Evolutionary conservation across 2,113 vertebrate species (phyloP).

Genomic region (Cololabis saira): DNA sequence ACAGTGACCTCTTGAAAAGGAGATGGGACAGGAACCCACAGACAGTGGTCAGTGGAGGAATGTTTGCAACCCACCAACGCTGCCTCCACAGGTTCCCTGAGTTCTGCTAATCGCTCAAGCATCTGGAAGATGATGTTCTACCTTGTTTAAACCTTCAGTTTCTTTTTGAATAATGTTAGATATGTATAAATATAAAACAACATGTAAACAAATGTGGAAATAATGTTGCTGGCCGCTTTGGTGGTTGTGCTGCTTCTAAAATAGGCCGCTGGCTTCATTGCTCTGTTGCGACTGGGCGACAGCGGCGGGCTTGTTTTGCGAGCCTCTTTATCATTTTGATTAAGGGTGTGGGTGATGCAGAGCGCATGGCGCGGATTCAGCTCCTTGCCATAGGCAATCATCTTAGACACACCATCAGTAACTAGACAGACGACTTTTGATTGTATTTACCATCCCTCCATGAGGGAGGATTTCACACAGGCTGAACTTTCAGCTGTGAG

Average conservation of each 20-base stretch:
- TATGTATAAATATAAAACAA: not conserved
- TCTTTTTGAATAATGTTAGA: too few relatives aligned
- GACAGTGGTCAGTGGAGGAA: not conserved
- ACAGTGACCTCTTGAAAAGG: too few relatives aligned
- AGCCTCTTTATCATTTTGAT: not conserved
- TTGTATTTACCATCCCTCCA: not conserved
- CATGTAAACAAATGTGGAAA: not conserved
- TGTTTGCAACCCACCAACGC: not conserved
- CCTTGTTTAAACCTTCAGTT: not conserved
- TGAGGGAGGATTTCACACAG: not conserved
- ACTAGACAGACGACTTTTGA: not conserved
- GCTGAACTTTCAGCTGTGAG: not conserved
- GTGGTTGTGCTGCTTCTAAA: too few relatives aligned
- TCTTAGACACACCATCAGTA: not conserved
- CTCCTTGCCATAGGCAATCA: too few relatives aligned
- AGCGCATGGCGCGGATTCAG: not conserved
- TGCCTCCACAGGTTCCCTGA: not conserved
- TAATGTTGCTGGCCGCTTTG: not conserved
- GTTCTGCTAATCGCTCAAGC: not conserved
- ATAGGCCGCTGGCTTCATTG: not conserved
- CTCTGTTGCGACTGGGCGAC: not conserved
- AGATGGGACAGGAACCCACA: too few relatives aligned
- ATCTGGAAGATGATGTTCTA: not conserved
- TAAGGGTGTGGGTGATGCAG: not conserved
- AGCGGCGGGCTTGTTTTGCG: not conserved